Base-by-base conservation (phyloP, 2,113 vertebrate genomes). In the Arvicanthis niloticus region DNA sequence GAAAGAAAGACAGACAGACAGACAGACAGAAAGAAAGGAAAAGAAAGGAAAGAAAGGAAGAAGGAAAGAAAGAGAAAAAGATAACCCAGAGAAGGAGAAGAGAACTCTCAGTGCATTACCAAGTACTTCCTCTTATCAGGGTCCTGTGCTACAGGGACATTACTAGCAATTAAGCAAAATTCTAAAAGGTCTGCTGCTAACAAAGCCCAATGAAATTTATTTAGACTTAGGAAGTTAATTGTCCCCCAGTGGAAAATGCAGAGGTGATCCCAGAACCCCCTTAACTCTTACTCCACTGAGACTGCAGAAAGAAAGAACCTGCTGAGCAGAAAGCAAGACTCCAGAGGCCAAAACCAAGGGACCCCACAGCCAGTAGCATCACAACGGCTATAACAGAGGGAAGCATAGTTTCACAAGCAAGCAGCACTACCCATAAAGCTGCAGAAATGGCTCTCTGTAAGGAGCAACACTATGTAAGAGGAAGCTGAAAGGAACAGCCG, bases 171-270 rank as follows among this genome's bases (percentile, higher is more conserved):
- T 31, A 60, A 67, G 11, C 1, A 45, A 85, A 65, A 24, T 76
- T 95, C 62, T 84, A 65, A 13, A 31, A 1, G 4, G 40, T 84
- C 93, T 81, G 8, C 60, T 68, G 0, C 34, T 94, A 96, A 94
- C 80, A 94, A 97, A 90, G 37, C 90, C 95, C 93, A 81, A 0
- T 86, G 92, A 26, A 51, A 76, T 67, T 95, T 42, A 92, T 75
- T 96, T 90, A 72, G 5, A 13, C 0, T 3, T 48, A 72, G 17
- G 56, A 89, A 75, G 31, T 45, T 94, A 97, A 95, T 94, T 96
- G 70, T 2, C 31, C 70, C 76, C 81, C 77, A 4, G 65, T 88
- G 62, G 42, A n/a, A 70, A 26, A 95, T 56, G n/a, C 51, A 85
- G n/a, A 68, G 72, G 7, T 75, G 34, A 91, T 45, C 31, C 93